Conservation (phyloP, 2,113 vertebrate genomes). For the Anser brachyrhynchus region DNA sequence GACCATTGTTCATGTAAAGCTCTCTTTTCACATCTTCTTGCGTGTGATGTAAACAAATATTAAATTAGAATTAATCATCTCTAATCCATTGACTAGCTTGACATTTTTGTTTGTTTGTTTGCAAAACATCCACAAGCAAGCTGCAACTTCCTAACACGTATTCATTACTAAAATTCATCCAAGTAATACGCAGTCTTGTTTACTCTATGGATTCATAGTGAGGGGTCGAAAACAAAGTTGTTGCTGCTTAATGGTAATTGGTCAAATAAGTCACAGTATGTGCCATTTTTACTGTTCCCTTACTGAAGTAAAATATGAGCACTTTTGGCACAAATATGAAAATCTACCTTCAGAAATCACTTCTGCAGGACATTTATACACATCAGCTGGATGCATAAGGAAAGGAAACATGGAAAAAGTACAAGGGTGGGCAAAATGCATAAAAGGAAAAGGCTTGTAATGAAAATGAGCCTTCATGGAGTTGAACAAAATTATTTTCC, state of each 20-base stretch:
- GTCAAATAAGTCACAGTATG: not conserved
- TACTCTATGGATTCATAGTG: not conserved
- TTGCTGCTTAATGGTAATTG: conserved; percentile 1
- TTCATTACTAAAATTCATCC: conserved; percentile 11
- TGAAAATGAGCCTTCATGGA: not conserved
- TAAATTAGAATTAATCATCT: not conserved
- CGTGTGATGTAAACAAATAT: not conserved
- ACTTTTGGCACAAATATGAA: conserved; percentile 10
- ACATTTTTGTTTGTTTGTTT: not conserved
- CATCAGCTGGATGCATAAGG: not conserved
- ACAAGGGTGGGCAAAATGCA: not conserved
- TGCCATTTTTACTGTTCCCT: not conserved
- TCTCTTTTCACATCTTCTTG: not conserved
- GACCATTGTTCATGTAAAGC: not conserved
- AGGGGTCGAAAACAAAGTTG: not conserved
- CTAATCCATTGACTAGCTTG: not conserved
- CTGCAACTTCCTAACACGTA: not conserved
- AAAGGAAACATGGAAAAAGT: not conserved
- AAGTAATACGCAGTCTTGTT: not conserved
- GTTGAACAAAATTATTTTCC: conserved; percentile 8
- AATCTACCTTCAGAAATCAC: conserved; percentile 34
- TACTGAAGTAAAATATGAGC: not conserved
- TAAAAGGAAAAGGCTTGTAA: not conserved
- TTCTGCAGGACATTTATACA: conserved; percentile 5
- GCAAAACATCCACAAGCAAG: not conserved